Evolutionary conservation across 2,888 invertebrate genomes (phyloP).

Genomic region (Leucophora obtusa): DNA sequence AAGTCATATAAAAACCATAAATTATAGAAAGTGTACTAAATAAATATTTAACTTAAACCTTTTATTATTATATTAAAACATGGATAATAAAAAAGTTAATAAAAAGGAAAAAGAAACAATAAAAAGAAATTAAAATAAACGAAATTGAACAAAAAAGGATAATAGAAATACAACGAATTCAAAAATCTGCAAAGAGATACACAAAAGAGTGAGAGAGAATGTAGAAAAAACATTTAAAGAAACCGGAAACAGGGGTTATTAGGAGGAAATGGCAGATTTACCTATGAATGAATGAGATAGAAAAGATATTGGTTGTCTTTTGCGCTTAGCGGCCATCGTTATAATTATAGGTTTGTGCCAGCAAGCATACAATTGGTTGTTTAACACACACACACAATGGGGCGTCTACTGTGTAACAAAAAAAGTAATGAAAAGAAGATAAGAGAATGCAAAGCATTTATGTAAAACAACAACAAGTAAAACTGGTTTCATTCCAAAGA

Average conservation of each 20-base stretch:
- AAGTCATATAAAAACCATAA: slow-evolving; percentile 50
- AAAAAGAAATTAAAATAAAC: slow-evolving; percentile 5
- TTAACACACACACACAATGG: slow-evolving; percentile 60
- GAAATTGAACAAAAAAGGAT: background rate
- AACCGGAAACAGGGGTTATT: slow-evolving; percentile 66
- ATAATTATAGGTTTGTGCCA: slow-evolving; percentile 75
- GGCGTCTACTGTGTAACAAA: slow-evolving; percentile 67
- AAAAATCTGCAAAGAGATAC: background rate
- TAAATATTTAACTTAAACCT: slow-evolving; percentile 53
- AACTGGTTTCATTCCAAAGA: background rate
- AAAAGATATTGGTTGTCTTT: slow-evolving; percentile 55
- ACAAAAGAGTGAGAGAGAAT: slow-evolving; percentile 10
- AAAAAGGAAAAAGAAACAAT: background rate
- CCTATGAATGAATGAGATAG: slow-evolving; percentile 32
- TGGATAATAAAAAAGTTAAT: slow-evolving; percentile 1
- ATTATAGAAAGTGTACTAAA: slow-evolving; percentile 62
- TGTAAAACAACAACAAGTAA: slow-evolving; percentile 16
- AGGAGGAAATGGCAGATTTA: background rate
- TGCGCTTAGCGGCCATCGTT: slow-evolving; percentile 76
- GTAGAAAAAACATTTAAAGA: slow-evolving; percentile 5
- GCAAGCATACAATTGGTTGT: slow-evolving; percentile 71
- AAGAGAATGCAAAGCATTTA: background rate
- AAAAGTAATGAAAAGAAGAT: slow-evolving; percentile 10
- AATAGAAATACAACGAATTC: background rate
- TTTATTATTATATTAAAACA: slow-evolving; percentile 48